These are phyloP conservation scores for Lucilia cuprina DNA, from an alignment of 1,140 invertebrate genomes.

Conservation along the genomic window DNA sequence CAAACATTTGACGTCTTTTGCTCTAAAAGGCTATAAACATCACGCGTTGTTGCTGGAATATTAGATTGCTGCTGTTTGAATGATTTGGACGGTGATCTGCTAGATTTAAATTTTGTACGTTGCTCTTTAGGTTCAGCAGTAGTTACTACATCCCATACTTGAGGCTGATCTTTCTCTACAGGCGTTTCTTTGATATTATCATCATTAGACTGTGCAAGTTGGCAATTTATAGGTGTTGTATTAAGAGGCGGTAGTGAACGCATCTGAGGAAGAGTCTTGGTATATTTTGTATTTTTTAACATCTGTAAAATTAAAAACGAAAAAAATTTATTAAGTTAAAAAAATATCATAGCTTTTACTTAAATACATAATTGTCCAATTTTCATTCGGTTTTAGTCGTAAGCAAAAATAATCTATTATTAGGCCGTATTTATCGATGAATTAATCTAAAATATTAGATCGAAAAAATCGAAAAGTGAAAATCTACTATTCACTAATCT, in stretches of 20 bases:
- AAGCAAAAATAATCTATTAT: too few species aligned
- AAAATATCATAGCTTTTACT: too few species aligned
- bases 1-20: slow-evolving; percentile 30
- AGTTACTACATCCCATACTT: background rate
- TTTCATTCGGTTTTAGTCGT: too few species aligned
- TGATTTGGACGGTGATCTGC: background rate
- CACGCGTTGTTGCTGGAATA: background rate
- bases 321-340: too few species aligned
- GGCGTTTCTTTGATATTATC: background rate
- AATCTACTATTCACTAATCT: too few species aligned
- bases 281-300: slow-evolving; percentile 53
- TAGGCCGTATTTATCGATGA: too few species aligned
- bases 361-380: too few species aligned
- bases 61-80: background rate
- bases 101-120: slow-evolving; percentile 27
- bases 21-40: background rate
- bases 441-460: too few species aligned
- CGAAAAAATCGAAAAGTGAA: too few species aligned
- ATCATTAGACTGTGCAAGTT: background rate
- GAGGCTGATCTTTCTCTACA: background rate
- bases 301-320: slow-evolving; percentile 41
- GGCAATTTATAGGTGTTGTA: background rate
- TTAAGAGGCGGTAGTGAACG: slow-evolving; percentile 44
- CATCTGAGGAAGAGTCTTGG: slow-evolving; percentile 49
- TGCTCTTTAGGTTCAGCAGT: slow-evolving; percentile 27